Conservation (phyloP, 2,797 vertebrate genomes). For the Eulemur albifrons region DNA sequence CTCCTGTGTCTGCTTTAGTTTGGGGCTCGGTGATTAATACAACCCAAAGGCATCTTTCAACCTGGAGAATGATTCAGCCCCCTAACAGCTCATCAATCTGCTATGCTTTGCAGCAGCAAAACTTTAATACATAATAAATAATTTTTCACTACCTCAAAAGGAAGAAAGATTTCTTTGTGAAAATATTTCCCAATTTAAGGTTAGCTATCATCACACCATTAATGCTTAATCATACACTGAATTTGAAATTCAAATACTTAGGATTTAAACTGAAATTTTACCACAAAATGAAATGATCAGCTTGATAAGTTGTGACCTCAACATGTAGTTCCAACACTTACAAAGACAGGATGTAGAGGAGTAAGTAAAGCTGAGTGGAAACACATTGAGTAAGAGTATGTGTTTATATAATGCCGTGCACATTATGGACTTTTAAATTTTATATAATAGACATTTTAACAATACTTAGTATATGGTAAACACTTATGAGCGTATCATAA, state of each 20-base stretch:
- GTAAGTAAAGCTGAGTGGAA: background rate
- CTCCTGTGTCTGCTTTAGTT: background rate
- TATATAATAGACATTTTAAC: background rate
- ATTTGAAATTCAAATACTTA: slow-evolving; percentile 43
- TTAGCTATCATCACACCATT: background rate
- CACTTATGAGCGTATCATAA: background rate
- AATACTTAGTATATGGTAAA: background rate
- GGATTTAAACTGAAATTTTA: slow-evolving; percentile 6
- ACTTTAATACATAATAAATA: slow-evolving; percentile 64
- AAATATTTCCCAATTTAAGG: slow-evolving; percentile 30
- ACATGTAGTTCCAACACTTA: background rate
- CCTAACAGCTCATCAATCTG: slow-evolving; percentile 58
- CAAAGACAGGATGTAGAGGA: background rate
- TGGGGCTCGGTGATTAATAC: background rate
- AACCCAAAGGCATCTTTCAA: slow-evolving; percentile 36
- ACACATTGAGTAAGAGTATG: background rate
- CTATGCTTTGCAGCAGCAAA: slow-evolving; percentile 48
- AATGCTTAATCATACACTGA: slow-evolving; percentile 33
- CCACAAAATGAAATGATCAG: background rate
- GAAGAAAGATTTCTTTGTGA: slow-evolving; percentile 37
- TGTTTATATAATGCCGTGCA: background rate
- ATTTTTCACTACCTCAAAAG: slow-evolving; percentile 5
- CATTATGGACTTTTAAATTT: background rate
- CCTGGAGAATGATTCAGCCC: slow-evolving; percentile 16
- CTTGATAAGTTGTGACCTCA: background rate